A percentile compares a stretch with the other conserved stretches of the same genome.
Conservation (phyloP, 2,888 invertebrate species). For the Folsomia candida region DNA sequence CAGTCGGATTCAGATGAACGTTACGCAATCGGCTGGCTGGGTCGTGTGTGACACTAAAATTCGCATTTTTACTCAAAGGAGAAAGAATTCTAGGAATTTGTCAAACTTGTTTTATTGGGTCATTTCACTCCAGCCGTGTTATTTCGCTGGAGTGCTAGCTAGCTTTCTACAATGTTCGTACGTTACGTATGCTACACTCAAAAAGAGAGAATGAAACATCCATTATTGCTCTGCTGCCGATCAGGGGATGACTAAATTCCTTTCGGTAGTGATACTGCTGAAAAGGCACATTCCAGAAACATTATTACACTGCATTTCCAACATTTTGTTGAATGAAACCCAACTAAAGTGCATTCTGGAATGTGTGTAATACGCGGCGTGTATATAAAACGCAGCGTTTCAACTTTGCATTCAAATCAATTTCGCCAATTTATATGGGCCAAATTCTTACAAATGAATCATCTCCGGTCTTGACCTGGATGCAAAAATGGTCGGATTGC, state of each 20-base stretch:
- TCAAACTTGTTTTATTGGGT: slow-evolving; percentile 23
- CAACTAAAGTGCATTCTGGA: neutral
- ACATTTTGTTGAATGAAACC: neutral
- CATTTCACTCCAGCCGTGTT: slow-evolving; percentile 11
- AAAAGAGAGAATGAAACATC: neutral
- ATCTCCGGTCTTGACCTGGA: too few relatives aligned
- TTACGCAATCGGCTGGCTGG: neutral
- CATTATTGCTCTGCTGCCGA: slow-evolving; percentile 1
- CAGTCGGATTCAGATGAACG: too few relatives aligned
- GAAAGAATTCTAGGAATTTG: slow-evolving; percentile 16
- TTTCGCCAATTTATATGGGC: neutral
- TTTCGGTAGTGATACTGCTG: neutral
- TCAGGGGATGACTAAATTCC: neutral
- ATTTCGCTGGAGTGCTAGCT: too few relatives aligned
- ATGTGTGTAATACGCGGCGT: neutral
- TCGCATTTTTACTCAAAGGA: neutral
- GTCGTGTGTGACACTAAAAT: neutral
- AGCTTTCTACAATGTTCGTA: too few relatives aligned
- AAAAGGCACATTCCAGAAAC: neutral
- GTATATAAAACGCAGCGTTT: too few relatives aligned
- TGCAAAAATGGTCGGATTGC: too few relatives aligned
- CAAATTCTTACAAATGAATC: neutral
- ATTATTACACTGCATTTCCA: neutral
- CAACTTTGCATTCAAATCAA: neutral
- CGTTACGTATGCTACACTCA: neutral